phyloP scores from a whole-genome alignment of 2,797 vertebrate species.

The Malacoraja senta region DNA sequence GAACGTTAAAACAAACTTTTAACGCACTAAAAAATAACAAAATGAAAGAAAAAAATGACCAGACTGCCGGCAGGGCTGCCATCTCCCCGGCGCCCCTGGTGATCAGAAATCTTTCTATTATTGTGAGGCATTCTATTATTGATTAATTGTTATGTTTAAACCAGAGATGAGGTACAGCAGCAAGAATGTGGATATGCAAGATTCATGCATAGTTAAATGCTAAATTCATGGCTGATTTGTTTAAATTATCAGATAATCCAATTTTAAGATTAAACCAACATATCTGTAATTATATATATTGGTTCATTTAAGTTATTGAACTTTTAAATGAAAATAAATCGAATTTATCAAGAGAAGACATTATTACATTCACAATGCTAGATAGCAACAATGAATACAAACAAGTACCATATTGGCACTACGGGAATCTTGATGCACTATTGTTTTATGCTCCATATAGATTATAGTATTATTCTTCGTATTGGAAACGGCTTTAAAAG shows the following conservation, averaged over 20 bases:
- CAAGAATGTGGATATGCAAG: not conserved
- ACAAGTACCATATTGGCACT: not conserved
- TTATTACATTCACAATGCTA: not conserved
- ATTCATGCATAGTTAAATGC: not conserved
- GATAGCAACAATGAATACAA: not conserved
- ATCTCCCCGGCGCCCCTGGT: too few species aligned
- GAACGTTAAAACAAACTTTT: too few species aligned
- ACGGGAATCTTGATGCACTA: not conserved
- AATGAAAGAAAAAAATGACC: too few species aligned
- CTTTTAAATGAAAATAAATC: not conserved
- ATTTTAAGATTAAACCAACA: not conserved
- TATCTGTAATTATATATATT: not conserved
- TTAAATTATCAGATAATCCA: not conserved
- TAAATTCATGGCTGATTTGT: not conserved
- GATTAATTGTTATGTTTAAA: not conserved
- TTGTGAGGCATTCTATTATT: not conserved
- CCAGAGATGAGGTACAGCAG: not conserved
- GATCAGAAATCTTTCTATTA: not conserved
- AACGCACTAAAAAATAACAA: too few species aligned
- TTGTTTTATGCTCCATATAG: not conserved
- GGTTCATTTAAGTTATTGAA: not conserved
- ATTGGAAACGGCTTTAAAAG: not conserved
- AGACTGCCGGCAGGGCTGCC: too few species aligned
- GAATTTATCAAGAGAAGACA: not conserved
- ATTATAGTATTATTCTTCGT: not conserved